Base-by-base conservation (phyloP, 2,113 vertebrate genomes). In the Clarias macrocephalus region DNA sequence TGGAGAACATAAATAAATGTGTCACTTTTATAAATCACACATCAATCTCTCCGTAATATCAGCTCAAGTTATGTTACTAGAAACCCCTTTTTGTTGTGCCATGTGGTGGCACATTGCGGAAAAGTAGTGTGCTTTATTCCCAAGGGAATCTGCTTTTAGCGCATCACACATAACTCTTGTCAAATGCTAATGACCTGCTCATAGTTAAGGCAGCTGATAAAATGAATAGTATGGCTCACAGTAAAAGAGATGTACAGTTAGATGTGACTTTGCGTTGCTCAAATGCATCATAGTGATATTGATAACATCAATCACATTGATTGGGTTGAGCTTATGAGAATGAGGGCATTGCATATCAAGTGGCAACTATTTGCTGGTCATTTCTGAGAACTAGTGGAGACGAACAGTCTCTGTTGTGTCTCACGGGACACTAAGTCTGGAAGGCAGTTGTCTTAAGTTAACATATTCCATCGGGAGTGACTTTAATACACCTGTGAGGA, bases 401-500 rank as follows among this genome's bases (percentile, higher is more conserved):
- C 92, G 91, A 93, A 92, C 91, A 91, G 92, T 92, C 93, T 91
- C 91, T 91, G 91, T 91, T 52, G 28, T 89, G 88, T 93, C 90
- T 90, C 92, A 86, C 59, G 84, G 86, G 91, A 94, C 91, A 94
- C 92, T 91, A 93, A 94, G 92, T 59, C 84, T 91, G 91, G 79
- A 72, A 88, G 89, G 91, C 89, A 90, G 90, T 88, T 30, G 66
- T 59, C 63, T 86, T 86, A 65, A 86, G 85, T 93, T 95, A 93
- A 93, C 93, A 94, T 92, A 94, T 94, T 92, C 93, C 91, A 93
- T 93, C 93, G 91, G 90, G 91, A 92, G 93, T 93, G 91, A 94
- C 92, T 94, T 96, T 93, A 93, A 91, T 92, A 92, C 93, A 95
- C 92, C 93, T 92, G 89, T 93, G 92, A 83, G 82, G 89, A 90